A percentile compares a stretch with the other conserved stretches of the same genome.
These are phyloP conservation scores for Barbus barbus DNA, from an alignment of 2,113 vertebrate genomes.

Conservation along the genomic window DNA sequence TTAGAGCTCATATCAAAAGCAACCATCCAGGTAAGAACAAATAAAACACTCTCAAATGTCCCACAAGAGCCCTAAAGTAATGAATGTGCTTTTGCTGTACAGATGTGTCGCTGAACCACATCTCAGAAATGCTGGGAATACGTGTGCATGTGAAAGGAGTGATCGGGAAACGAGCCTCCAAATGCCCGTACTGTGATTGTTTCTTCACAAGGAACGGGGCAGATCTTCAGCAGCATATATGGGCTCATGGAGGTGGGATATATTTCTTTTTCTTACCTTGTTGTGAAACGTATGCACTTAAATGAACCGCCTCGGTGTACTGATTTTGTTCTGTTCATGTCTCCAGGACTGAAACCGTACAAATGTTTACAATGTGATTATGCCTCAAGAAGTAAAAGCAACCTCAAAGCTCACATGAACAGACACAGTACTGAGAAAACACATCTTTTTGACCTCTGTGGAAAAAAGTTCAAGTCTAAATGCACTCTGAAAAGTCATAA, in stretches of 20 bases:
- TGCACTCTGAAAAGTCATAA: slow-evolving; percentile 93
- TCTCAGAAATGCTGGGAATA: slow-evolving; percentile 84
- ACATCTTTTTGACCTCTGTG: slow-evolving; percentile 93
- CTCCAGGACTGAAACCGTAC: slow-evolving; percentile 90
- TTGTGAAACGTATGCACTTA: background rate
- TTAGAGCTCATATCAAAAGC: slow-evolving; percentile 90
- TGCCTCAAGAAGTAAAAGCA: slow-evolving; percentile 91
- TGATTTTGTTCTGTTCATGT: background rate
- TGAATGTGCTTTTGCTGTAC: background rate
- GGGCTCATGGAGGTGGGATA: slow-evolving; percentile 98
- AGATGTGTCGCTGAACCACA: slow-evolving; percentile 82
- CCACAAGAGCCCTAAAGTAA: background rate
- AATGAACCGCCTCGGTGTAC: background rate
- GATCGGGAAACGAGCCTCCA: slow-evolving; percentile 91
- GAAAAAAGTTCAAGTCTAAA: slow-evolving; percentile 97
- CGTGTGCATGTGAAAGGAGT: slow-evolving; percentile 87
- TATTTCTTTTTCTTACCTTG: background rate
- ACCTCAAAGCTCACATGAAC: slow-evolving; percentile 96
- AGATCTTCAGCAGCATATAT: slow-evolving; percentile 96
- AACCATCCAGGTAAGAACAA: slow-evolving; percentile 88
- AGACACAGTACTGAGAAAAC: slow-evolving; percentile 90
- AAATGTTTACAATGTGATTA: slow-evolving; percentile 92
- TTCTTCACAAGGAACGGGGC: slow-evolving; percentile 95
- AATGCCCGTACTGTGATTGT: slow-evolving; percentile 95
- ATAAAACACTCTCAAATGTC: background rate